Conservation (phyloP, 2,888 invertebrate species). For the Hymenopus coronatus region DNA sequence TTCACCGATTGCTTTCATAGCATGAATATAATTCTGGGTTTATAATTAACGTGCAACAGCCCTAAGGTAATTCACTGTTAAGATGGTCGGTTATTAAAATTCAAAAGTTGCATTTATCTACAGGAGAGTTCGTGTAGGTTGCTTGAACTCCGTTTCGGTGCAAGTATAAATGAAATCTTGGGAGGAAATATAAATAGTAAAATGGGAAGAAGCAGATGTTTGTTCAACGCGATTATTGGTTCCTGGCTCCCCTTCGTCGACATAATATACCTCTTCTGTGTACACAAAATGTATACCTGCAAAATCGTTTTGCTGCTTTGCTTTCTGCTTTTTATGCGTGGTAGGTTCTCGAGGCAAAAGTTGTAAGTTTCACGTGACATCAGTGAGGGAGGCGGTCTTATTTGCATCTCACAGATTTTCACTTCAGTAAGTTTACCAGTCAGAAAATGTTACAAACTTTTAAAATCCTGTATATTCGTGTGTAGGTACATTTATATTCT, state of each 20-base stretch:
- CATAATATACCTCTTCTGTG: not conserved
- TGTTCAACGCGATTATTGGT: conserved; percentile 7
- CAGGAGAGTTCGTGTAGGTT: not conserved
- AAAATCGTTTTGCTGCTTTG: not conserved
- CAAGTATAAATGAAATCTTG: not conserved
- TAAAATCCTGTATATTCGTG: no score
- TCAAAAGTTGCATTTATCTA: not conserved
- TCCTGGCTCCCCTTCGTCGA: not conserved
- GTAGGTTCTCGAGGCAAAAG: not conserved
- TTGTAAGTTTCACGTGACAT: not conserved
- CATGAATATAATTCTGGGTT: not conserved
- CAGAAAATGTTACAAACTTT: no score
- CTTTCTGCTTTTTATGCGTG: not conserved
- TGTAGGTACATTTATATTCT: no score
- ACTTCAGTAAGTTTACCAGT: no score
- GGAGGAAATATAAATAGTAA: not conserved
- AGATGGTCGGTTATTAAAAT: not conserved
- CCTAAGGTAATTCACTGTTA: not conserved
- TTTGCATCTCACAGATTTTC: no score
- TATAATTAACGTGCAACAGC: not conserved
- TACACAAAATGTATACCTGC: not conserved
- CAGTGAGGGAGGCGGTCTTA: not conserved
- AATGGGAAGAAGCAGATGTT: not conserved
- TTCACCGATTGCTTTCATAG: no score
- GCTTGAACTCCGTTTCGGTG: not conserved